Evolutionary conservation across 35 echinoderm and acorn worm species (phyloP).

Genomic region (Eucidaris tribuloides): DNA sequence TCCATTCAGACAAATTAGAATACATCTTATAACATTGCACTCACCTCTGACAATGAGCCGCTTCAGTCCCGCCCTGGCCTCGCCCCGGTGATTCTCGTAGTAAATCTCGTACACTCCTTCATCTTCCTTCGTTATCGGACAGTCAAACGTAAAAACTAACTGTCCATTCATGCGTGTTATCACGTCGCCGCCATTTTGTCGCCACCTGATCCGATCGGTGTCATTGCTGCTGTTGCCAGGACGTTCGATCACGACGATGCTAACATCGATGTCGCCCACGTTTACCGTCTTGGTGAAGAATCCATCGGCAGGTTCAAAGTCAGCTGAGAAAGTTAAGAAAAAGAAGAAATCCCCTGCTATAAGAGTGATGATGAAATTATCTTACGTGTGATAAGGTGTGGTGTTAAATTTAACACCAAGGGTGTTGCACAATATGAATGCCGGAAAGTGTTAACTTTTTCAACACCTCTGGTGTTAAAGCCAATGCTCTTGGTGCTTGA

Average conservation of each 20-base stretch:
- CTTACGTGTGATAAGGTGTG: too few relatives aligned
- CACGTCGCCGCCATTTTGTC: background rate
- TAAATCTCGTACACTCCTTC: constrained; percentile 10
- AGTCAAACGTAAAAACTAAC: background rate
- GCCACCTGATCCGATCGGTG: too few relatives aligned
- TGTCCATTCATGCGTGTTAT: background rate
- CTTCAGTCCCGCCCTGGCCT: background rate
- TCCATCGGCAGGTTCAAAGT: background rate
- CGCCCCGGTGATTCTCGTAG: background rate
- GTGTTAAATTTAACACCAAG: too few relatives aligned
- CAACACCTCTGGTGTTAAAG: too few relatives aligned
- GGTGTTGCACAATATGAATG: too few relatives aligned
- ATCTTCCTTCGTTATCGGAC: background rate
- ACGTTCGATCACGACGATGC: background rate
- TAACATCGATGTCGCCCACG: background rate
- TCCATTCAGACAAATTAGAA: too few relatives aligned
- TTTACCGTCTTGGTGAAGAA: background rate
- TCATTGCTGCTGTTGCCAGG: background rate
- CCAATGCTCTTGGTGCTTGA: too few relatives aligned
- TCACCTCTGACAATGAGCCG: constrained; percentile 8
- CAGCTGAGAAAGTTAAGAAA: too few relatives aligned
- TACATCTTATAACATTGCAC: too few relatives aligned
- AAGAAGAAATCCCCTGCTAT: too few relatives aligned
- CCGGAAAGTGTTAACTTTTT: too few relatives aligned
- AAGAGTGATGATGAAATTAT: too few relatives aligned